These are phyloP conservation scores for Heteractis magnifica DNA, from an alignment of 92 coral and sea anemone species.

Conservation along the genomic window DNA sequence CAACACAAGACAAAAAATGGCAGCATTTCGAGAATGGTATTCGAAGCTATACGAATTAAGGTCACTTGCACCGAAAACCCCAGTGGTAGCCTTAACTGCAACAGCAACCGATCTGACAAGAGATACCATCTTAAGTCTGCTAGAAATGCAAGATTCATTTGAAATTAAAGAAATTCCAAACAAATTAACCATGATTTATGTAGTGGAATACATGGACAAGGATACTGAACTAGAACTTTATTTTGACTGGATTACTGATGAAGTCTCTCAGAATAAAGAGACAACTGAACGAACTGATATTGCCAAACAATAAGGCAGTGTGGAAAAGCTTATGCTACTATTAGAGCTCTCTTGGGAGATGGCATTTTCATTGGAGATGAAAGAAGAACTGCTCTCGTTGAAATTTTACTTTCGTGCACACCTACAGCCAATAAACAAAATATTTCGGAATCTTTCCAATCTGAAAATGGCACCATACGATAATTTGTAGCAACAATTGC, in stretches of 20 bases:
- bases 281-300: constrained; percentile 43
- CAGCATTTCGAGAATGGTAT: constrained; percentile 49
- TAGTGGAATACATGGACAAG: constrained; percentile 47
- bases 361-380: not conserved
- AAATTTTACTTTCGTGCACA: constrained; percentile 40
- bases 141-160: constrained; percentile 27
- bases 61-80: constrained; percentile 31
- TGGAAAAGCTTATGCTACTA: constrained; percentile 48
- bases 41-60: constrained; percentile 39
- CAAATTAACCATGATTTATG: constrained; percentile 33
- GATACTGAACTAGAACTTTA: constrained; percentile 40
- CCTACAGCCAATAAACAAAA: constrained; percentile 27
- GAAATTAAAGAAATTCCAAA: constrained; percentile 56
- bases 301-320: constrained; percentile 67
- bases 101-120: constrained; percentile 43
- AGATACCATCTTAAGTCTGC: constrained; percentile 36
- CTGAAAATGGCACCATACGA: constrained; percentile 6
- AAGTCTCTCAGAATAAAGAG: constrained; percentile 18
- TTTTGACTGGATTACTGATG: constrained; percentile 45
- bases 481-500: constrained; percentile 31
- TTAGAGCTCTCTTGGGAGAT: constrained; percentile 44
- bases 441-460: constrained; percentile 1
- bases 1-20: constrained; percentile 27
- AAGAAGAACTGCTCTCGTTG: constrained; percentile 8
- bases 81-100: constrained; percentile 57